Evolutionary conservation across 2,888 invertebrate genomes (phyloP), one percentile per base, ranked within the genome.

Genomic region (Odontomyia ornata): DNA sequence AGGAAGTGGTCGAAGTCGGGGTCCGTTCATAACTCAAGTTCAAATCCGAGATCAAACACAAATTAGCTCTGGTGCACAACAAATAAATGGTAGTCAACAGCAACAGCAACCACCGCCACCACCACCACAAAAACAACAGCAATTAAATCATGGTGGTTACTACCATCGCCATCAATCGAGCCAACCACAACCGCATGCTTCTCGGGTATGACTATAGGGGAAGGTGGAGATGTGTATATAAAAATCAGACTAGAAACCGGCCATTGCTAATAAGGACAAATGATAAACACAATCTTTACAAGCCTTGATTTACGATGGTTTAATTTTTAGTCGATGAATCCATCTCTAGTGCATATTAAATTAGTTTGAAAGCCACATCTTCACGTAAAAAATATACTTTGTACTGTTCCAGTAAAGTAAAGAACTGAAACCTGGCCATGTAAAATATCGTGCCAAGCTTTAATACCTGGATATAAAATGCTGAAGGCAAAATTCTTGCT

Each of bases 11-110:
- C 83, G 86, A 67, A 85, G 85, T 80, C 87, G 89, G 23, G 91
- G 90, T 0, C 91, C 91, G 0, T 91, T 90, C 80, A 88, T 91
- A 1, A 91, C 91, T 0, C 91, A 91, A 81, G 90, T 91, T 56
- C 90, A 89, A 64, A 90, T 91, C 79, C 88, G 90, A 4, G 89
- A 90, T 78, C 87, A 88, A 80, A 81, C 80, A 11, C 81, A 82
- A 65, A 80, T 78, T 11, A 73, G 13, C 27, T 13, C 60, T 4
- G 43, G 73, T 73, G 43, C 60, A 30, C 73, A 73, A 73, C 73
- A 73, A 23, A 0, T 27, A 11, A 56, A 15, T 13, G 30, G 30
- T n/a, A 76, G 79, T 76, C 81, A 75, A 77, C 84, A 85, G 62
- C 85, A 85, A 71, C 85, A 85, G 76, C 85, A 85, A 78, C 67